Conservation (phyloP, 2,888 invertebrate species). For the Pheosia gnoma region DNA sequence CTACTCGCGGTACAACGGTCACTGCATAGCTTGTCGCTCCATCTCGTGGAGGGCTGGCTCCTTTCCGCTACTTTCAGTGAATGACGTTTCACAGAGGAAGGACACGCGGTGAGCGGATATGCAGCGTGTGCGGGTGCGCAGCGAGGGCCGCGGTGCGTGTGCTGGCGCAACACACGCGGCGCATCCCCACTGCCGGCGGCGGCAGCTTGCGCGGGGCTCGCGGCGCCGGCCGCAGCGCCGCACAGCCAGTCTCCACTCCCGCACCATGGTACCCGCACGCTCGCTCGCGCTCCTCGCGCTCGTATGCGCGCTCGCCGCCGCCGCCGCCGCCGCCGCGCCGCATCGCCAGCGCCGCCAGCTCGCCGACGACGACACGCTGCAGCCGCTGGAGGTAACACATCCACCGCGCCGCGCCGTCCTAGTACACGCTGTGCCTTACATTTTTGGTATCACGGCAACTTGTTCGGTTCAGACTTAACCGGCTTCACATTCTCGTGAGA, state of each 20-base stretch:
- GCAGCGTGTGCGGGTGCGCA: slow-evolving; percentile 10
- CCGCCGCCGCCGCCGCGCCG: slow-evolving; percentile 43
- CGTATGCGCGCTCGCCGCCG: slow-evolving; percentile 41
- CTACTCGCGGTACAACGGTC: not conserved
- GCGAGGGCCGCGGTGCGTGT: slow-evolving; percentile 14
- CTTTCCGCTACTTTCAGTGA: not conserved
- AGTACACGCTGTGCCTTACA: not conserved
- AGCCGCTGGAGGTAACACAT: slow-evolving; percentile 67
- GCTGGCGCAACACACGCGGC: slow-evolving; percentile 12
- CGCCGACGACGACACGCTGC: slow-evolving; percentile 68
- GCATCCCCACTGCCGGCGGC: slow-evolving; percentile 7
- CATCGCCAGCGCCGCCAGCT: slow-evolving; percentile 64
- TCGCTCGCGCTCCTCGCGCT: slow-evolving; percentile 47
- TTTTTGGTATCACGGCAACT: too few species aligned
- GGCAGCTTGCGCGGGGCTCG: slow-evolving; percentile 20
- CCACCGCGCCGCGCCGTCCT: slow-evolving; percentile 17
- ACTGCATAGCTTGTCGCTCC: not conserved
- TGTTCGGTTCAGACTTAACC: too few species aligned
- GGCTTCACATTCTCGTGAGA: too few species aligned
- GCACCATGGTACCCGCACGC: slow-evolving; percentile 55
- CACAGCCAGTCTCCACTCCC: slow-evolving; percentile 43
- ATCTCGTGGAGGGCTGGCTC: not conserved
- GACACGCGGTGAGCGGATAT: slow-evolving; percentile 3
- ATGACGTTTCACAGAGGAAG: not conserved
- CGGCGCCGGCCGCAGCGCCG: slow-evolving; percentile 14